Evolutionary conservation across 1,140 invertebrate genomes (phyloP).

Genomic region (Thaumatotibia leucotreta): DNA sequence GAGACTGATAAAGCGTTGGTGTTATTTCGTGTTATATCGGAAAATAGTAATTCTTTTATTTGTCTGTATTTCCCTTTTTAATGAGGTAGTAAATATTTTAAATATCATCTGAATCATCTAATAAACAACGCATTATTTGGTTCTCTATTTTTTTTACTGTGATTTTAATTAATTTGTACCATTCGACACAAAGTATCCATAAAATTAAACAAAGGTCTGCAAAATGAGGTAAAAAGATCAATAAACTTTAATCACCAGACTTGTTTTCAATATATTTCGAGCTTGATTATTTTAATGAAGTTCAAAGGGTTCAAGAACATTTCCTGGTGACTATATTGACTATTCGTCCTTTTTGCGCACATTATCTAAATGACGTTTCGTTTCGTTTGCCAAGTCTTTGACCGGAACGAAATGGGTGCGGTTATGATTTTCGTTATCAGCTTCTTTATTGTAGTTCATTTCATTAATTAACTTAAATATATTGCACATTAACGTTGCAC

Average conservation of each 20-base stretch:
- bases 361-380: background rate
- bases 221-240: background rate
- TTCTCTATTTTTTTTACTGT: too few species aligned
- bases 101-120: too few species aligned
- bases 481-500: background rate
- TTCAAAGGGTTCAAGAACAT: background rate
- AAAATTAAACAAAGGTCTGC: background rate
- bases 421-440: background rate
- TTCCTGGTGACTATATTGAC: background rate
- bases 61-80: too few species aligned
- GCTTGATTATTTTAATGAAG: background rate
- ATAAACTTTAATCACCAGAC: background rate
- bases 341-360: background rate
- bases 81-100: too few species aligned
- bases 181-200: background rate
- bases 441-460: background rate
- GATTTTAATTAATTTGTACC: background rate
- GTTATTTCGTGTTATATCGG: background rate
- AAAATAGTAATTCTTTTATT: background rate
- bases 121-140: too few species aligned
- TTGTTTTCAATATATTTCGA: background rate
- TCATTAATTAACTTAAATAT: background rate
- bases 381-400: background rate
- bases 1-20: background rate
- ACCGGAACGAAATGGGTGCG: background rate